Evolutionary conservation across 2,113 vertebrate genomes (phyloP).

Genomic region (Chauna torquata): DNA sequence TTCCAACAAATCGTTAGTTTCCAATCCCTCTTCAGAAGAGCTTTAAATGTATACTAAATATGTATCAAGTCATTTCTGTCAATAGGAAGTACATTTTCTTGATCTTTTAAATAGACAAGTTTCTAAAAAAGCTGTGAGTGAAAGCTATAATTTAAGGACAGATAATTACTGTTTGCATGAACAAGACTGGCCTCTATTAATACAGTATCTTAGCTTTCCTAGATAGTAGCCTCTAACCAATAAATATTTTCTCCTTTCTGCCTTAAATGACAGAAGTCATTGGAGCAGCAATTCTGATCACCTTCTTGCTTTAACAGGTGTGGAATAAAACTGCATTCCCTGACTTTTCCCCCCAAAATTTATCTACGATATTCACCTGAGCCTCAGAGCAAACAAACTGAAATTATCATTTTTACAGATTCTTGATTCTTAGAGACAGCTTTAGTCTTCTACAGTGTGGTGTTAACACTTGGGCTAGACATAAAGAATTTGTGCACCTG

Average conservation of each 20-base stretch:
- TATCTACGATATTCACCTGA: slow-evolving; percentile 70
- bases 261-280: not conserved
- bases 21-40: not conserved
- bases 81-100: not conserved
- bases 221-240: slow-evolving; percentile 6
- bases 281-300: not conserved
- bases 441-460: slow-evolving; percentile 65
- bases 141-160: slow-evolving; percentile 26
- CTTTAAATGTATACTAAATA: not conserved
- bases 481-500: slow-evolving; percentile 79
- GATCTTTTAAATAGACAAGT: slow-evolving; percentile 20
- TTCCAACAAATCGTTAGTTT: not conserved
- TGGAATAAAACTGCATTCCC: not conserved
- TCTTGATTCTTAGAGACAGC: slow-evolving; percentile 76
- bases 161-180: slow-evolving; percentile 40
- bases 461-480: slow-evolving; percentile 76
- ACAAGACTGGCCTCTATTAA: slow-evolving; percentile 22
- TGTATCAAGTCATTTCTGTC: not conserved
- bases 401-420: slow-evolving; percentile 76
- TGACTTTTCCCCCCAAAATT: slow-evolving; percentile 56
- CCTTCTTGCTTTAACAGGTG: slow-evolving; percentile 40
- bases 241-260: not conserved
- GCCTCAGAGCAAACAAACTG: slow-evolving; percentile 74
- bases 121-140: not conserved
- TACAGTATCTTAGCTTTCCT: not conserved